phyloP scores from a whole-genome alignment of 2,888 invertebrate species.

The Liopterus haemorrhoidalis region DNA sequence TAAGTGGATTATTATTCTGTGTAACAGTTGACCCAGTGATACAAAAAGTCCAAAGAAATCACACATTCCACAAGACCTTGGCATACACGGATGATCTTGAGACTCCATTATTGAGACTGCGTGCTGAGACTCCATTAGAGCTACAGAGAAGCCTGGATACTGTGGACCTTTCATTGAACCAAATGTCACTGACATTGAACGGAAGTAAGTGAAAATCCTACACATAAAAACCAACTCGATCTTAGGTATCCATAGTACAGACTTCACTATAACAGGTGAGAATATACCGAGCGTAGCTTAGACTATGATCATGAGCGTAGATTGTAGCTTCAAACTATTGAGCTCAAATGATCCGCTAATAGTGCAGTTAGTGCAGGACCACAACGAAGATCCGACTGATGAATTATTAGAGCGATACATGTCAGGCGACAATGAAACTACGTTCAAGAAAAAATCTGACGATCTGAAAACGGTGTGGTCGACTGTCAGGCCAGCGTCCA shows the following conservation, averaged over 20 bases:
- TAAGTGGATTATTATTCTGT: conserved; percentile 39
- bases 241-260: not conserved
- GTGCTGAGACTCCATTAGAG: not conserved
- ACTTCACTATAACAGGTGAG: not conserved
- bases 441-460: not conserved
- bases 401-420: too few species aligned
- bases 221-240: not conserved
- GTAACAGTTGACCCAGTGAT: conserved; percentile 21
- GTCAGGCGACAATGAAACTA: not conserved
- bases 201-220: not conserved
- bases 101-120: too few species aligned
- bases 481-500: too few species aligned
- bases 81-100: not conserved
- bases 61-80: not conserved
- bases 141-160: too few species aligned
- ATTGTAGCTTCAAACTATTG: not conserved
- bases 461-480: too few species aligned
- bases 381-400: too few species aligned
- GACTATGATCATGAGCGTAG: too few species aligned
- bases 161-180: too few species aligned
- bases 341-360: not conserved
- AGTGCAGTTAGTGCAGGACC: not conserved
- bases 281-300: not conserved
- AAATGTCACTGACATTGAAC: not conserved
- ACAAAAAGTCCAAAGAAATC: too few species aligned